Conservation (phyloP, 2,113 vertebrate genomes). For the Buteo buteo region DNA sequence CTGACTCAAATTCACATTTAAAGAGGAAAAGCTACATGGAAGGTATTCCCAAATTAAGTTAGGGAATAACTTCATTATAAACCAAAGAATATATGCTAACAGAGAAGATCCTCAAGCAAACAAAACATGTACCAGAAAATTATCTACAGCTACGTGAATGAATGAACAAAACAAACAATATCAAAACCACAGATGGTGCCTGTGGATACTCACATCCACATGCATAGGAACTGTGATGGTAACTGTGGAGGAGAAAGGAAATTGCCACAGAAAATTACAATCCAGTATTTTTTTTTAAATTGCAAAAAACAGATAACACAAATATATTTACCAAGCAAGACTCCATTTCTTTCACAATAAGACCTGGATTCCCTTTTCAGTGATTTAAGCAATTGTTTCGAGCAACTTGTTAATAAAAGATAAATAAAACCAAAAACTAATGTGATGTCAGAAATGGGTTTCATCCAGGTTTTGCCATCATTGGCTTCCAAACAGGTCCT, state of each 20-base stretch:
- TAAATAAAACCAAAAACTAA: not conserved
- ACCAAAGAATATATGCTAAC: not conserved
- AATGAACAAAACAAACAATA: constrained; percentile 5
- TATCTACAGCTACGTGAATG: not conserved
- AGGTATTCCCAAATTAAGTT: not conserved
- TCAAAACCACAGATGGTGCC: not conserved
- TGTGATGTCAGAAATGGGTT: not conserved
- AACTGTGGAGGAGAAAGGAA: not conserved
- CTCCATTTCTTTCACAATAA: not conserved
- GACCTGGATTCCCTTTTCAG: not conserved
- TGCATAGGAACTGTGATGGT: not conserved
- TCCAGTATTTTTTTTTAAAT: not conserved
- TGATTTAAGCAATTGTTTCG: not conserved
- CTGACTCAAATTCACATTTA: not conserved
- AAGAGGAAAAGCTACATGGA: not conserved
- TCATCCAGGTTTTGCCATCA: constrained; percentile 12
- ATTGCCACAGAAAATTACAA: constrained; percentile 16
- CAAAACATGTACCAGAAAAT: not conserved
- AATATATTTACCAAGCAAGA: not conserved
- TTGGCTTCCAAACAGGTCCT: not conserved
- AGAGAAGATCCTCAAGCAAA: not conserved
- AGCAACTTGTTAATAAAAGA: not conserved
- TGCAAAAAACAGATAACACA: not conserved
- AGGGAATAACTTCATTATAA: not conserved
- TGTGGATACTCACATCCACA: constrained; percentile 1